These are phyloP conservation scores for Lampris megalopsis DNA, from an alignment of 2,113 vertebrate species.

Conservation along the genomic window DNA sequence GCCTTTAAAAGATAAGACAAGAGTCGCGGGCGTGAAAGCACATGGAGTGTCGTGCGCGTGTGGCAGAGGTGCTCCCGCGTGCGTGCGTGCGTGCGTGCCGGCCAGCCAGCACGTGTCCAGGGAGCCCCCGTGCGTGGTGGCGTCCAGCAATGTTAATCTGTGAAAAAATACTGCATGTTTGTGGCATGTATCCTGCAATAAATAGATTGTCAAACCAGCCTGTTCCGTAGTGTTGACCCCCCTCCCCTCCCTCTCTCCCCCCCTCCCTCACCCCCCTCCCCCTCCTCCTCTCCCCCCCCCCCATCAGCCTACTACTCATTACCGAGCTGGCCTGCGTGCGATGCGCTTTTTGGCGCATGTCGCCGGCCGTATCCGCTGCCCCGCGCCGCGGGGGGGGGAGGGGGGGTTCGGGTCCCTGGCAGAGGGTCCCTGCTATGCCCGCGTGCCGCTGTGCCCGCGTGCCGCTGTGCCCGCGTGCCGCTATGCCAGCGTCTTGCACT, in stretches of 20 bases:
- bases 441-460: too few species aligned
- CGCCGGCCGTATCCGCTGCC: too few species aligned
- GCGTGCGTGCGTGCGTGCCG: slow-evolving; percentile 59
- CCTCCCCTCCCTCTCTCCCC: not conserved
- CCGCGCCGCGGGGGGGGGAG: too few species aligned
- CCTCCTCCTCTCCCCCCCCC: too few species aligned
- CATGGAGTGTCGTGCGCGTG: slow-evolving; percentile 68
- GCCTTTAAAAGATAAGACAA: slow-evolving; percentile 30
- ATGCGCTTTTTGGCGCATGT: too few species aligned
- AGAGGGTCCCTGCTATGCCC: too few species aligned
- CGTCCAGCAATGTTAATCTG: slow-evolving; percentile 72
- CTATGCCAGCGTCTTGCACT: too few species aligned
- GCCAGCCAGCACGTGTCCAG: slow-evolving; percentile 65
- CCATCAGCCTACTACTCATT: too few species aligned
- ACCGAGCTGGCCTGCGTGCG: too few species aligned
- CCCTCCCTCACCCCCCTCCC: too few species aligned
- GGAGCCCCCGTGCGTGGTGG: slow-evolving; percentile 34
- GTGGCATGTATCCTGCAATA: slow-evolving; percentile 99
- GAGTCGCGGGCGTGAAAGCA: slow-evolving; percentile 70
- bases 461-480: too few species aligned
- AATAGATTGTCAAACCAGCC: slow-evolving; percentile 80
- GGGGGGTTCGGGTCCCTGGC: too few species aligned
- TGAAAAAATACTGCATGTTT: slow-evolving; percentile 90
- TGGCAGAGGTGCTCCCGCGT: slow-evolving; percentile 62
- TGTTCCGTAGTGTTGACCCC: slow-evolving; percentile 22